Evolutionary conservation across 2,113 vertebrate genomes (phyloP).

Genomic region (Tringa solitaria): DNA sequence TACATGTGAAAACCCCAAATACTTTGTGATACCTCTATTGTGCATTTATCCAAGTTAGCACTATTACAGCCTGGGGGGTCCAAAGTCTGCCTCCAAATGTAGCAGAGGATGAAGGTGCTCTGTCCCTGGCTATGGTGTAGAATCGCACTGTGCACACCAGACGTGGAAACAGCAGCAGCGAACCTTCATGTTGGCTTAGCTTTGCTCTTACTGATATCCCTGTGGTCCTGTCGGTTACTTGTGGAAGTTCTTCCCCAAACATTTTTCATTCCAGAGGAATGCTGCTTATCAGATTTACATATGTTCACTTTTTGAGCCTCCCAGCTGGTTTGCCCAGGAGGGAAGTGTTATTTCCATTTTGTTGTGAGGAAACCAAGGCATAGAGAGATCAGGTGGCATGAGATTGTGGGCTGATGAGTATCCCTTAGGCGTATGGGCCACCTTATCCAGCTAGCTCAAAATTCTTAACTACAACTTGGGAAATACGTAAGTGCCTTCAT

Average conservation of each 20-base stretch:
- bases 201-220: neutral
- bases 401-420: neutral
- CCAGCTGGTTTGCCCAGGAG: neutral
- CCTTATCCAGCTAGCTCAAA: neutral
- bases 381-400: neutral
- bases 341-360: neutral
- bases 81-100: neutral
- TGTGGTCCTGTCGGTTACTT: neutral
- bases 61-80: rapidly evolving
- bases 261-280: neutral
- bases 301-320: neutral
- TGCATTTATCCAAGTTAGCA: neutral
- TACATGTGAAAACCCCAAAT: rapidly evolving
- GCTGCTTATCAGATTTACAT: neutral
- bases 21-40: neutral
- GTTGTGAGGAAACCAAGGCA: neutral
- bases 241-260: neutral
- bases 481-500: neutral
- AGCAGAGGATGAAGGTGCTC: neutral
- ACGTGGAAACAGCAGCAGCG: neutral
- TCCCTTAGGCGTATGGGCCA: neutral
- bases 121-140: rapidly evolving
- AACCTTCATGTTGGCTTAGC: neutral
- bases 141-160: rapidly evolving
- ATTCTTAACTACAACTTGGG: neutral